phyloP scores from a whole-genome alignment of 2,888 invertebrate species.

The Thymelicus sylvestris region DNA sequence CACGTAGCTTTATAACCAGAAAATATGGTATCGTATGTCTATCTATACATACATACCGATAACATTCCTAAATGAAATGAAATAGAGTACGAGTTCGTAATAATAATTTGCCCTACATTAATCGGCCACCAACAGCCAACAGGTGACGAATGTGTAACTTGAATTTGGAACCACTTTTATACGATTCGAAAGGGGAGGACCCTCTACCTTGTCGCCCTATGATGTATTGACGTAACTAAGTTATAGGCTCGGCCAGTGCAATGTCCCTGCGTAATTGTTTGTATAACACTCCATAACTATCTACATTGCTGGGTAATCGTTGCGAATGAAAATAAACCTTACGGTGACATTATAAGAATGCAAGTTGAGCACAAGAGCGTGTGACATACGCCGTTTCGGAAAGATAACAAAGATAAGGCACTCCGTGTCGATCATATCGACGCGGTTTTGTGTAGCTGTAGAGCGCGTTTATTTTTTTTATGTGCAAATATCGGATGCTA shows the following conservation, averaged over 20 bases:
- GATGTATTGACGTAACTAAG: conserved; percentile 39
- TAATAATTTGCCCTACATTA: conserved; percentile 18
- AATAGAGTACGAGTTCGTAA: neutral
- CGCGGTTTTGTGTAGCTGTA: conserved; percentile 33
- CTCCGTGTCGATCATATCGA: conserved; percentile 36
- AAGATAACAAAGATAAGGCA: conserved; percentile 27
- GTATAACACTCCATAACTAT: conserved; percentile 37
- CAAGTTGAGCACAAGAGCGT: neutral
- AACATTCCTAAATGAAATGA: conserved; percentile 3
- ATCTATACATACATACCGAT: neutral
- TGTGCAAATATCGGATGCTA: conserved; percentile 32
- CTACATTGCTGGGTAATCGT: neutral
- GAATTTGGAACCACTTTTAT: conserved; percentile 26
- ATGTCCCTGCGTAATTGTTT: conserved; percentile 39
- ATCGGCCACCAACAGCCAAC: conserved; percentile 22
- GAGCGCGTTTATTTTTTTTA: conserved; percentile 26
- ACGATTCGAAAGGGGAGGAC: conserved; percentile 20
- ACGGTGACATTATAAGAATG: neutral
- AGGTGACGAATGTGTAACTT: conserved; percentile 35
- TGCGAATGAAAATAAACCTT: conserved; percentile 3
- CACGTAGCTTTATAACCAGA: neutral
- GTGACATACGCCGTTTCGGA: conserved; percentile 21
- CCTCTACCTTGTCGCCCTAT: conserved; percentile 27
- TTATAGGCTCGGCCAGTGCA: conserved; percentile 41
- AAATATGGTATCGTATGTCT: neutral